Conservation (phyloP, 1,140 invertebrate genomes). For the Brachionus rotundiformis region DNA sequence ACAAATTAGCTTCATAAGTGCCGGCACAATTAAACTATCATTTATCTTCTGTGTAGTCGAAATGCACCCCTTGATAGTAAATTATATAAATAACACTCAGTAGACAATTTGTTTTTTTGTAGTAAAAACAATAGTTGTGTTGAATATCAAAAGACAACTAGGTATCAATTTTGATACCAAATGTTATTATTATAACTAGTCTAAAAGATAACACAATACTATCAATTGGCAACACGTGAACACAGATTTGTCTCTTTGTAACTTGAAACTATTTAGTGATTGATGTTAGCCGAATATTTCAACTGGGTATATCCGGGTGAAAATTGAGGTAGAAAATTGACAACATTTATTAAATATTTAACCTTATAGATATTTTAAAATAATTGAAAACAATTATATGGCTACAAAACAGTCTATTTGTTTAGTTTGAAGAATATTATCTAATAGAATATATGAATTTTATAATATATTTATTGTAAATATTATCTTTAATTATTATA, state of each 20-base stretch:
- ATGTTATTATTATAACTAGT: background rate
- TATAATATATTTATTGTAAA: too few species aligned
- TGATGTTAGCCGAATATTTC: background rate
- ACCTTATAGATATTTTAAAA: too few species aligned
- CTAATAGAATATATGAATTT: too few species aligned
- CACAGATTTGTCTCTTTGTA: background rate
- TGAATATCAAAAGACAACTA: slow-evolving; percentile 6
- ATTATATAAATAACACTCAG: slow-evolving; percentile 21
- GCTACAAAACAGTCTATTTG: too few species aligned
- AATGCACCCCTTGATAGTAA: slow-evolving; percentile 34
- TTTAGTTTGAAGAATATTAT: too few species aligned
- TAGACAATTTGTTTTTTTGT: background rate
- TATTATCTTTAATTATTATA: too few species aligned
- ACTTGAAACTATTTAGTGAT: background rate
- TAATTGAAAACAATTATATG: too few species aligned
- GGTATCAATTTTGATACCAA: slow-evolving; percentile 34
- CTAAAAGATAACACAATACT: background rate
- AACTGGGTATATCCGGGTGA: background rate
- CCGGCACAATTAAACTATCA: slow-evolving; percentile 42
- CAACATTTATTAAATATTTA: background rate
- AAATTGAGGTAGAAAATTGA: background rate
- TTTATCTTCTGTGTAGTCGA: background rate
- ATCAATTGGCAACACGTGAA: slow-evolving; percentile 30
- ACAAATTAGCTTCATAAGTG: slow-evolving; percentile 12
- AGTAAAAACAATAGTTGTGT: background rate